phyloP scores from a whole-genome alignment of 2,888 invertebrate genomes.

The Trichogramma evanescens region DNA sequence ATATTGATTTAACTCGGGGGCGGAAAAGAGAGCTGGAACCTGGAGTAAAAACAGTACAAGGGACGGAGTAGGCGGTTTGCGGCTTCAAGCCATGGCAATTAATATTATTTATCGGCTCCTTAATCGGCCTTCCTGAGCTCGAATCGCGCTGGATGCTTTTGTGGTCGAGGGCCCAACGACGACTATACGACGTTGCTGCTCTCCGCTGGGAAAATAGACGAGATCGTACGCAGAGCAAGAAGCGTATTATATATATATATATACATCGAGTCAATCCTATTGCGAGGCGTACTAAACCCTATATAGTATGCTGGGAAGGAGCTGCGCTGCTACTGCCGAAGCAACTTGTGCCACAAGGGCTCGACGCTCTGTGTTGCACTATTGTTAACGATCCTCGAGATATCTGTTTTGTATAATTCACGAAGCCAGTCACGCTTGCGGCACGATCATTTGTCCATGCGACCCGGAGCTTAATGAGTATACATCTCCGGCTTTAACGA shows the following conservation, averaged over 20 bases:
- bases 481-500: no score
- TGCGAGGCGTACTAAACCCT: not conserved
- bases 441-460: no score
- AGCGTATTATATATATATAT: not conserved
- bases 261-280: not conserved
- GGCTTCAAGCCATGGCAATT: constrained; percentile 36
- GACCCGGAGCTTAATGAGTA: no score
- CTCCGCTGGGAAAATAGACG: no score
- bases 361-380: no score
- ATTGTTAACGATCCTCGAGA: no score
- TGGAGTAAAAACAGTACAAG: constrained; percentile 40
- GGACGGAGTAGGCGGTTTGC: constrained; percentile 7
- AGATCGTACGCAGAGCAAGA: no score
- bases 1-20: constrained; percentile 2
- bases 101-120: constrained; percentile 48
- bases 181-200: not conserved
- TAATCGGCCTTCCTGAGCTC: constrained; percentile 33
- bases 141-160: constrained; percentile 3
- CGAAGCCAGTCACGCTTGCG: no score
- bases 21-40: not conserved
- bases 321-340: no score
- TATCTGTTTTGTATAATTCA: no score
- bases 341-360: no score
- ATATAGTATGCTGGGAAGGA: no score
- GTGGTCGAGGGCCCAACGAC: not conserved